Conservation (phyloP, 2,888 invertebrate genomes). For the Spilosoma lubricipeda region DNA sequence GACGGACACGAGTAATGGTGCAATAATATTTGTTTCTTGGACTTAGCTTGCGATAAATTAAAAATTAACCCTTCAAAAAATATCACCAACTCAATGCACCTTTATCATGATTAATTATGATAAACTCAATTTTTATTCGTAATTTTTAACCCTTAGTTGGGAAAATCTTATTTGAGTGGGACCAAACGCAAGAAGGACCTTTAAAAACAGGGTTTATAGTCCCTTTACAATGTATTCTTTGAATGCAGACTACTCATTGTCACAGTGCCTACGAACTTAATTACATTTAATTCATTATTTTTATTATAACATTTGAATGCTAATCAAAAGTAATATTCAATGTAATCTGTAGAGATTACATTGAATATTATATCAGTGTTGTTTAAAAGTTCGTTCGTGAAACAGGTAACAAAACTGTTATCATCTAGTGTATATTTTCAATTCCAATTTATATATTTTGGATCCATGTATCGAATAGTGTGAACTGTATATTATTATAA, state of each 20-base stretch:
- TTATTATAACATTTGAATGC: neutral
- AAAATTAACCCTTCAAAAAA: neutral
- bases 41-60: neutral
- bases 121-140: too few relatives aligned
- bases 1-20: neutral
- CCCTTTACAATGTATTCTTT: neutral
- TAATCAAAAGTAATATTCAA: neutral
- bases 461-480: constrained; percentile 30
- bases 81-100: too few relatives aligned
- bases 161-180: too few relatives aligned
- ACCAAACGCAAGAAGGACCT: too few relatives aligned
- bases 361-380: neutral
- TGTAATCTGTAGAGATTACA: neutral
- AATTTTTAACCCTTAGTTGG: neutral
- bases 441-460: constrained; percentile 30
- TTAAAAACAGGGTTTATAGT: too few relatives aligned
- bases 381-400: neutral
- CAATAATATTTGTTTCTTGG: neutral
- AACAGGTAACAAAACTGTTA: constrained; percentile 2
- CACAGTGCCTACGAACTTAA: neutral
- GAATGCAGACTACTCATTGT: neutral
- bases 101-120: too few relatives aligned
- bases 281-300: neutral
- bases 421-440: constrained; percentile 13
- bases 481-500: constrained; percentile 35